Evolutionary conservation across 2,888 invertebrate species (phyloP), one percentile per base, ranked within the genome.

Genomic region (Agrochola litura): DNA sequence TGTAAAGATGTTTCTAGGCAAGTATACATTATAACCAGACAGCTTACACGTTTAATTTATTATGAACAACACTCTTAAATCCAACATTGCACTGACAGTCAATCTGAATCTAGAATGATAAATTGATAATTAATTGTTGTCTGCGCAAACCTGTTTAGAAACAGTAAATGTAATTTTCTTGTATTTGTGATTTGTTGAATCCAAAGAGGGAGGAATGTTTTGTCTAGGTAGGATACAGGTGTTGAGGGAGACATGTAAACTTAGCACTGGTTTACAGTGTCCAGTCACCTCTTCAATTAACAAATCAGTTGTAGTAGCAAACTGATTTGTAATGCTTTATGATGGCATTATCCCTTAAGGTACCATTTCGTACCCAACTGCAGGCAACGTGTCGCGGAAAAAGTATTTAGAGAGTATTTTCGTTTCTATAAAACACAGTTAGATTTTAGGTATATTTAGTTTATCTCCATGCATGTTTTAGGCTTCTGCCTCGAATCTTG

Each of bases 1-100:
- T 80, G 12, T 80, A 16, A 54, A 43, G 52, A 46, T 77, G n/a
- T 52, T n/a, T 43, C 22, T 64, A 14, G n/a, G n/a, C n/a, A 52
- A 58, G 49, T 52, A 60, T 4, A 58, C 22, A 81, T 22, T 60
- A 25, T 30, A 49, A 49, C 30, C 41, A 22, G 12, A 43, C 30
- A 78, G 37, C 46, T 22, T 43, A 60, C 22, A 43, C 43, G 22
- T 71, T 61, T 25, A n/a, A 43, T 77, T 43, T 79, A 52, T 52
- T 54, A 25, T 52, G n/a, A 60, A 52, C 41, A 22, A n/a, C 12
- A 16, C 41, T 79, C 49, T 14, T 46, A 14, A 43, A n/a, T 41
- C 43, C 30, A n/a, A 37, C 1, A 49, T 56, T 54, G 63, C 30
- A 16, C 4, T 37, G 25, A 49, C n/a, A 76, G 41, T 61, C 4